These are phyloP conservation scores for Sus cebifrons DNA, from an alignment of 2,797 vertebrate species.

Conservation along the genomic window DNA sequence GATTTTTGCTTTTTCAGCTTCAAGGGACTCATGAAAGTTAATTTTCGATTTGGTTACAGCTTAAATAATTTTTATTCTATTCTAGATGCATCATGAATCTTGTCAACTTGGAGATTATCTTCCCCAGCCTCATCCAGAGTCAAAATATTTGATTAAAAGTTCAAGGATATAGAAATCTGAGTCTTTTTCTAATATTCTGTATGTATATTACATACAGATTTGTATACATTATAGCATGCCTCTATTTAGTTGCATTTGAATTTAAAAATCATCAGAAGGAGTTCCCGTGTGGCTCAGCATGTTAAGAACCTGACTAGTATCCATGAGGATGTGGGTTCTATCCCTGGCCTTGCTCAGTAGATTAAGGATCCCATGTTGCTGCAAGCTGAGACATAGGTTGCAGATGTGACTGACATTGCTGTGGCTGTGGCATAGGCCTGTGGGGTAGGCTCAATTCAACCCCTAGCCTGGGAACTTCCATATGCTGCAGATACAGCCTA, in stretches of 20 bases:
- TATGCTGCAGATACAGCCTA: too few species aligned
- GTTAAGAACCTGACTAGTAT: too few species aligned
- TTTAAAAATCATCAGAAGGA: neutral
- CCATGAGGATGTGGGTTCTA: too few species aligned
- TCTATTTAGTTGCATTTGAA: neutral
- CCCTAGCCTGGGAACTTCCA: too few species aligned
- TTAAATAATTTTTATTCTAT: neutral
- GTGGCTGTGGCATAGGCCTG: too few species aligned
- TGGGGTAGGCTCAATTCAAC: too few species aligned
- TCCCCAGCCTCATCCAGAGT: neutral
- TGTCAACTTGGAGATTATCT: slow-evolving; percentile 17
- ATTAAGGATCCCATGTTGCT: too few species aligned
- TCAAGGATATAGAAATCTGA: neutral
- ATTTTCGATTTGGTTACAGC: neutral
- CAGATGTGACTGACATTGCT: too few species aligned
- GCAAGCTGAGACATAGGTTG: too few species aligned
- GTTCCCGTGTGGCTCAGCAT: too few species aligned
- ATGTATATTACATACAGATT: neutral
- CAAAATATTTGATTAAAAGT: neutral
- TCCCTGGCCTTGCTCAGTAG: too few species aligned
- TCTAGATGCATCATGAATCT: neutral
- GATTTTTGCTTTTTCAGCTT: neutral
- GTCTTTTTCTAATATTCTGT: neutral
- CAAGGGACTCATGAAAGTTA: neutral
- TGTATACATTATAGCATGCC: neutral